A percentile compares a stretch with the other conserved stretches of the same genome.
Conservation (phyloP, 1,140 invertebrate genomes). For the Drosophila subobscura region DNA sequence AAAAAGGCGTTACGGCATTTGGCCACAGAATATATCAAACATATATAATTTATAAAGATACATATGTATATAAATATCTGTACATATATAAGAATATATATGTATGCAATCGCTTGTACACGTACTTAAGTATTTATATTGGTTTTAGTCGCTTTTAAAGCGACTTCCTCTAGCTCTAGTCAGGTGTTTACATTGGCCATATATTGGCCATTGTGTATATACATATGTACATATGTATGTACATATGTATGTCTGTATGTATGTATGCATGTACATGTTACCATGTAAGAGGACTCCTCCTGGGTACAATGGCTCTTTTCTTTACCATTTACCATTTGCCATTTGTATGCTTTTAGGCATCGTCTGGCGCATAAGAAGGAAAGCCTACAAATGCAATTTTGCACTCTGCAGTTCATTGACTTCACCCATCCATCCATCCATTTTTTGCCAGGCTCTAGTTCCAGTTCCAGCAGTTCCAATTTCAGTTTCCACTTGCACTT, state of each 20-base stretch:
- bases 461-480: background rate
- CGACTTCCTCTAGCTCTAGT: too few species aligned
- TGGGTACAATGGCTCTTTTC: slow-evolving; percentile 3
- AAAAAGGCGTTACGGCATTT: slow-evolving; percentile 71
- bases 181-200: background rate
- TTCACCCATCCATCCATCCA: background rate
- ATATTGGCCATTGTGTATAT: too few species aligned
- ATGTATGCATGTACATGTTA: background rate
- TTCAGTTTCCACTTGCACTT: slow-evolving; percentile 57
- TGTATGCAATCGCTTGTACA: background rate
- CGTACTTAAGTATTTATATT: slow-evolving; percentile 1
- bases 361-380: slow-evolving; percentile 48
- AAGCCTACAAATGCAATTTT: slow-evolving; percentile 65
- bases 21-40: slow-evolving; percentile 1
- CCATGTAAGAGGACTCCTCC: too few species aligned
- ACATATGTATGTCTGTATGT: too few species aligned
- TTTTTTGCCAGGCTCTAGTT: background rate
- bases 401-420: slow-evolving; percentile 52
- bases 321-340: slow-evolving; percentile 30
- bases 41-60: slow-evolving; percentile 2
- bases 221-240: too few species aligned
- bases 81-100: slow-evolving; percentile 23
- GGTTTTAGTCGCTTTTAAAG: background rate
- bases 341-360: slow-evolving; percentile 64
- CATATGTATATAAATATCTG: slow-evolving; percentile 8